Base-by-base conservation (phyloP, 2,888 invertebrate genomes). In the Xanthorhoe spadicearia region DNA sequence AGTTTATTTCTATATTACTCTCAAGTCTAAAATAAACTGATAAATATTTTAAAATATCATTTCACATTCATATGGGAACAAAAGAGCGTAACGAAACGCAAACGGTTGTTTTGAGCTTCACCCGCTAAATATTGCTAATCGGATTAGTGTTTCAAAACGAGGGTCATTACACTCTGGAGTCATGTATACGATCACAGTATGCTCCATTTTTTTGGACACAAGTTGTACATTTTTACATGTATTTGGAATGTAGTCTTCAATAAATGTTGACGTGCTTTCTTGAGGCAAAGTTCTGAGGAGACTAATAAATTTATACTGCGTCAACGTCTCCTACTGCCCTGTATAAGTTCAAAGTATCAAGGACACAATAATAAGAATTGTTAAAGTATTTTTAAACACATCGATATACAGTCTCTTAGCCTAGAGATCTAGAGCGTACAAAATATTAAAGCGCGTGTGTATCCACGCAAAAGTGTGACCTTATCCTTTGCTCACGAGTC, bases 81-180 rank as follows among this genome's bases (percentile, higher is more conserved):
- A 56, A 55, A 69, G 79, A 74, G 74, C 76, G 75, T 74, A 80
- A 77, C 78, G 66, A 77, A 79, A 74, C n/a, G 66, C 73, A 56
- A 72, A 78, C 75, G 67, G 72, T 75, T 76, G 71, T 65, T 76
- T 68, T 55, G 70, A 73, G 73, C 72, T 71, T 71, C 71, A 71
- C 73, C 75, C 71, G 78, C 77, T 83, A 77, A 81, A 81, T 78
- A 77, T 80, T 73, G 77, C 77, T 83, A 81, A 84, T 81, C 77
- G 75, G 77, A 79, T 83, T 82, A 82, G 74, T 77, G 77, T 77
- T 74, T 73, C 70, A 74, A 61, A 75, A 77, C 72, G 69, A 65
- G 68, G 83, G 82, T 83, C 82, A 78, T 70, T 79, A 72, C 81
- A 79, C 83, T 78, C 74, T 70, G 71, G 71, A 75, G 73, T 73